A percentile compares a stretch with the other conserved stretches of the same genome.
These are phyloP conservation scores for Nymphalis polychloros DNA, from an alignment of 2,888 invertebrate species.

Conservation along the genomic window DNA sequence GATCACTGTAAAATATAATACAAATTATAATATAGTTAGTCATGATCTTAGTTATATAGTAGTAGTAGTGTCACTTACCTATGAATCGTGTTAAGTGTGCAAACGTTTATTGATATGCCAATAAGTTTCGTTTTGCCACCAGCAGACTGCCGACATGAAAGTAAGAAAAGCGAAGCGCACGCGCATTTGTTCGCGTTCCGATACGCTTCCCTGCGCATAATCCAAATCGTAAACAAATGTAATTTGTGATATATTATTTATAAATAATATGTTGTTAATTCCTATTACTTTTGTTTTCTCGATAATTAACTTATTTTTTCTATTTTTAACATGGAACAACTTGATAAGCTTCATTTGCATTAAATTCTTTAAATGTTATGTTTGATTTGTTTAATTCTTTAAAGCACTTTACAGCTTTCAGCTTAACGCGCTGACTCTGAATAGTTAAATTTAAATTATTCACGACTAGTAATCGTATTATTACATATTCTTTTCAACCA, in stretches of 20 bases:
- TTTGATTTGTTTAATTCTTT: no score
- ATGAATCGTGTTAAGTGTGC: constrained; percentile 22
- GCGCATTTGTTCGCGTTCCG: constrained; percentile 68
- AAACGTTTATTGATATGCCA: constrained; percentile 29
- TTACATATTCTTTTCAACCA: no score
- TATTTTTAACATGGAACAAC: no score
- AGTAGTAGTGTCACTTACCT: constrained; percentile 1
- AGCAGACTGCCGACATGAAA: constrained; percentile 60
- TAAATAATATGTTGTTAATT: background rate
- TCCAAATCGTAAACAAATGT: constrained; percentile 39
- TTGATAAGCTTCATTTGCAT: no score
- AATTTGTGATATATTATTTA: constrained; percentile 3
- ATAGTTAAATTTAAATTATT: no score
- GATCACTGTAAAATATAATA: no score
- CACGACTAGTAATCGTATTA: no score
- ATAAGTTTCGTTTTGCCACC: constrained; percentile 44
- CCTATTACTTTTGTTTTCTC: no score
- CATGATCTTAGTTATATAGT: background rate
- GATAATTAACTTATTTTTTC: no score
- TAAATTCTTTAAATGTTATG: no score
- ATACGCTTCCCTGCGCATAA: constrained; percentile 53
- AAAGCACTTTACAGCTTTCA: no score
- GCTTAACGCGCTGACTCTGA: no score
- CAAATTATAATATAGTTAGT: background rate
- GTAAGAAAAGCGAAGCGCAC: constrained; percentile 69